Evolutionary conservation across 2,113 vertebrate genomes (phyloP).

Genomic region (Panthera uncia): DNA sequence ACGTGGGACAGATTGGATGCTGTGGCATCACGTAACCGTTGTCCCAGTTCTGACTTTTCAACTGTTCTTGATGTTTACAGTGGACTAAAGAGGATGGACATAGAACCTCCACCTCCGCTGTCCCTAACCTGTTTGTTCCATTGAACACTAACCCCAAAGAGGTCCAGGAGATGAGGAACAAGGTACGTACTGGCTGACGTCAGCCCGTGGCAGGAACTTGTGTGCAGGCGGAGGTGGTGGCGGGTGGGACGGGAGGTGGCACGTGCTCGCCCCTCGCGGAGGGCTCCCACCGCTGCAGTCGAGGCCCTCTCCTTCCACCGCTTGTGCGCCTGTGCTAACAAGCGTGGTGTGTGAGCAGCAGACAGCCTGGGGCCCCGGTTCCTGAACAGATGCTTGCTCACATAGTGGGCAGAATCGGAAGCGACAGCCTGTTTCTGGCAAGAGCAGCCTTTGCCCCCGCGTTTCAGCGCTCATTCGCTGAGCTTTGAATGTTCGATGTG

Average conservation of each 20-base stretch:
- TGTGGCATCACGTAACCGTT: slow-evolving; percentile 46
- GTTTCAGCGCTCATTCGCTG: not conserved
- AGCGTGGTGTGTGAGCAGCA: not conserved
- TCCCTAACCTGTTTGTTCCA: slow-evolving; percentile 98
- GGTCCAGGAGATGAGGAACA: slow-evolving; percentile 99
- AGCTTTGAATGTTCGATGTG: rapidly evolving
- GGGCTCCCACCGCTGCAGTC: rapidly evolving
- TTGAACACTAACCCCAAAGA: slow-evolving; percentile 99
- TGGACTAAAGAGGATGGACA: slow-evolving; percentile 98
- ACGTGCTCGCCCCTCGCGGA: not conserved
- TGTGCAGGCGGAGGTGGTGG: rapidly evolving
- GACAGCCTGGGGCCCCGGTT: not conserved
- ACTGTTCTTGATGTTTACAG: slow-evolving; percentile 89
- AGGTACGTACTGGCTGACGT: slow-evolving; percentile 86
- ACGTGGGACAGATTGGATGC: slow-evolving; percentile 65
- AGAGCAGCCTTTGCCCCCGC: not conserved
- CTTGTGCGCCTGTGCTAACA: rapidly evolving
- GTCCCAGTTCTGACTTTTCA: slow-evolving; percentile 75
- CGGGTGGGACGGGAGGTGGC: rapidly evolving
- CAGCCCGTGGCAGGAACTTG: rapidly evolving
- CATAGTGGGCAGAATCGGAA: not conserved
- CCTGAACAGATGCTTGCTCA: too few relatives aligned
- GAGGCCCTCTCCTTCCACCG: rapidly evolving
- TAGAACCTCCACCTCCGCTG: slow-evolving; percentile 91
- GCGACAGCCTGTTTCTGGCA: not conserved